Evolutionary conservation across 1,140 invertebrate species (phyloP), one percentile per base, ranked within the genome.

Genomic region (Drusus annulatus): DNA sequence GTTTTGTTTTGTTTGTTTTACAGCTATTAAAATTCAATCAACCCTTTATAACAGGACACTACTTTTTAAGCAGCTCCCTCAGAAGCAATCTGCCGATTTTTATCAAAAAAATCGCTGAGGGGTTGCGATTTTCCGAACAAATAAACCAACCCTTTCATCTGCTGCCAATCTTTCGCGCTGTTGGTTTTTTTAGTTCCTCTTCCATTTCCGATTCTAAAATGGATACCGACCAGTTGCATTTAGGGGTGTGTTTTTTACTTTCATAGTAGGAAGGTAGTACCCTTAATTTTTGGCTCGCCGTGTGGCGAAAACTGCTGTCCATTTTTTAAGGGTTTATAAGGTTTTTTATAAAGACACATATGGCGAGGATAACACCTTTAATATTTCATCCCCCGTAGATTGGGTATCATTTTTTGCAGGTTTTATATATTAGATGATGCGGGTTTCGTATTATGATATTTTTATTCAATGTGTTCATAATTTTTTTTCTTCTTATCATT

Each of bases 41-140:
- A 60, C 56, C 56, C 56, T 60, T 60, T 17, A 60, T 60, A 19
- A 60, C 17, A 45, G 36, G 36, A 45, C 7, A 45, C 36, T 1
- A 60, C 15, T 60, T 60, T 60, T 60, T 60, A 60, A 2, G 23
- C 16, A 60, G 23, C 56, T 28, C 21, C 16, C 62, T 25, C 62
- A n/a, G 62, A 13, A n/a, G 62, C 62, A 65, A 28, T 28, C 21
- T 65, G 62, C 21, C 62, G 28, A n/a, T 21, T 25, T 65, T 65
- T 65, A 28, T 10, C 62, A 65, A 31, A 65, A 65, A 65, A 65
- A 25, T 28, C 62, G 62, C 36, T 65, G 23, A 65, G 36, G 62
- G 62, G 62, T 65, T 65, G 62, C 62, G 62, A 65, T 65, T 65
- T 65, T 28, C 62, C 16, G 13, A 65, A 65, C 62, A 65, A 65